phyloP scores from a whole-genome alignment of 2,888 invertebrate genomes.

The Athalia cordata region DNA sequence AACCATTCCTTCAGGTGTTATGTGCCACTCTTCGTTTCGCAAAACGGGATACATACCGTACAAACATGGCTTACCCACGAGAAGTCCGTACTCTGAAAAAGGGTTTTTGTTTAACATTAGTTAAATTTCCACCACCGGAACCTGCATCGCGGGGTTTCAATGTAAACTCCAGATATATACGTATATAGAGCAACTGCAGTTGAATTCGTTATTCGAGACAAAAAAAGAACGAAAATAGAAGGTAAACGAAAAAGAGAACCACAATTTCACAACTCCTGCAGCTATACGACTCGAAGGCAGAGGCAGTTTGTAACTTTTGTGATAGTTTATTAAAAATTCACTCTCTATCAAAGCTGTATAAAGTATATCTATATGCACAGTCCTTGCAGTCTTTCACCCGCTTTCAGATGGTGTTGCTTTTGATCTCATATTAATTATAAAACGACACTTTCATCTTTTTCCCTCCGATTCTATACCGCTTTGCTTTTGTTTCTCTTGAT shows the following conservation, averaged over 20 bases:
- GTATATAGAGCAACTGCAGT: no score
- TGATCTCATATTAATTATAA: slow-evolving; percentile 26
- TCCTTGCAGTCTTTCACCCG: background rate
- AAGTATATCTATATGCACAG: background rate
- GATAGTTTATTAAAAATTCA: background rate
- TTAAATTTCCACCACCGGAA: no score
- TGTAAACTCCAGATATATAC: no score
- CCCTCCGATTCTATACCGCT: background rate
- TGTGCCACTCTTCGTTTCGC: slow-evolving; percentile 57
- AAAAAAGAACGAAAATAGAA: no score
- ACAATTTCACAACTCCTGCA: no score
- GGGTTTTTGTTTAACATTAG: background rate
- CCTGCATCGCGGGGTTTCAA: no score
- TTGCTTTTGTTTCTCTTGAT: background rate
- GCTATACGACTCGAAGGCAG: no score
- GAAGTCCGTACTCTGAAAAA: slow-evolving; percentile 64
- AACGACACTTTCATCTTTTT: slow-evolving; percentile 10
- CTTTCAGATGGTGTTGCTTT: slow-evolving; percentile 2
- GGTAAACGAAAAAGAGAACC: no score
- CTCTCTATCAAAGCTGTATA: slow-evolving; percentile 8
- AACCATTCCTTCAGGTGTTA: slow-evolving; percentile 61
- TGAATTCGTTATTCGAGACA: no score
- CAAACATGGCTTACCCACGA: slow-evolving; percentile 59
- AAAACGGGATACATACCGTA: slow-evolving; percentile 54
- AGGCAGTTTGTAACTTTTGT: no score